These are phyloP conservation scores for Labeo calbasu DNA, from an alignment of 2,797 vertebrate species.

Conservation along the genomic window DNA sequence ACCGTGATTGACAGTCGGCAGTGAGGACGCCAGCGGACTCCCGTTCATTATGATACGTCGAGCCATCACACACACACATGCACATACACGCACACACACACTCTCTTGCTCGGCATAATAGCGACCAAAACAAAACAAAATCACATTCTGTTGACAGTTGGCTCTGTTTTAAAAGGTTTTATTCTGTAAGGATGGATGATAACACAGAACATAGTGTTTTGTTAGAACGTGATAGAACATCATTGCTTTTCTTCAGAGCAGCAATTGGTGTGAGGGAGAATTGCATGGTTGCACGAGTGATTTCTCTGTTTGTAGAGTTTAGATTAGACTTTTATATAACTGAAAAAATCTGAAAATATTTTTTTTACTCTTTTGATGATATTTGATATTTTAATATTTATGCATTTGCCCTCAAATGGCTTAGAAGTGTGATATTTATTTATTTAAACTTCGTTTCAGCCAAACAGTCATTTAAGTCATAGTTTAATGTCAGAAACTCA, in stretches of 20 bases:
- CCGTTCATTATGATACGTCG: conserved; percentile 20
- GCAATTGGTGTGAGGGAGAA: not conserved
- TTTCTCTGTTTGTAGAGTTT: not conserved
- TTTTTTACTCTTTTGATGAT: not conserved
- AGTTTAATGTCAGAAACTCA: not conserved
- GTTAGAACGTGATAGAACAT: not conserved
- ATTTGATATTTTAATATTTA: not conserved
- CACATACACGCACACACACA: not conserved
- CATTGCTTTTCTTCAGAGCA: not conserved
- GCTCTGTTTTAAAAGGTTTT: not conserved
- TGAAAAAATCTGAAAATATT: not conserved
- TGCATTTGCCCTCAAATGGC: not conserved
- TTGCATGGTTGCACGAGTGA: not conserved
- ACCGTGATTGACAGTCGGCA: conserved; percentile 35
- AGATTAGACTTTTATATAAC: not conserved
- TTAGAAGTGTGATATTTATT: not conserved
- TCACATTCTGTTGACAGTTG: not conserved
- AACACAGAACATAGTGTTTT: not conserved
- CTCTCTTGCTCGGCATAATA: not conserved
- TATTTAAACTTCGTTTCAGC: not conserved
- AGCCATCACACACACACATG: not conserved
- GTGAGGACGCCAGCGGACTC: conserved; percentile 13
- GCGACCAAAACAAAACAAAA: conserved; percentile 12
- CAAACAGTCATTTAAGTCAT: not conserved
- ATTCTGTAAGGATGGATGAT: not conserved